Percentiles rank a stretch among this genome's conserved stretches.
These are phyloP conservation scores for Dendropsophus ebraccatus DNA, from an alignment of 2,113 vertebrate species.

Conservation along the genomic window DNA sequence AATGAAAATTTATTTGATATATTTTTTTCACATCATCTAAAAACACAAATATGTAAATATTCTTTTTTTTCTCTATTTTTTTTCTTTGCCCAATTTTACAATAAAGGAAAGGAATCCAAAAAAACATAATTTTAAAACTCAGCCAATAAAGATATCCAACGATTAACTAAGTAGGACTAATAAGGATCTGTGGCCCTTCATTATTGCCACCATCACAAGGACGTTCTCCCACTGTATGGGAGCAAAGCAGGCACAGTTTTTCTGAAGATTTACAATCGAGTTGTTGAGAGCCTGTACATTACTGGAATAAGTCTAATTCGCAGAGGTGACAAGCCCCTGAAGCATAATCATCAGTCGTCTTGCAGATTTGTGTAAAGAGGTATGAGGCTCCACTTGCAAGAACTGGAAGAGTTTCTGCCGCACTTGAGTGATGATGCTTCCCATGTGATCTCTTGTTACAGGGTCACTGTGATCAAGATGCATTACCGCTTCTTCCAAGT, in stretches of 20 bases:
- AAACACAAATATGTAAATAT: slow-evolving; percentile 16
- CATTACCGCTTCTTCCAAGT: slow-evolving; percentile 96
- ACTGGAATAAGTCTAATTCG: slow-evolving; percentile 70
- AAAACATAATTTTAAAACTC: slow-evolving; percentile 9
- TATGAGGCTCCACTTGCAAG: slow-evolving; percentile 90
- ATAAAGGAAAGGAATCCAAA: background rate
- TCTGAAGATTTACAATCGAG: background rate
- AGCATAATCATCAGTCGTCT: slow-evolving; percentile 96
- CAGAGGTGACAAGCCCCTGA: slow-evolving; percentile 86
- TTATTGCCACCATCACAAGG: background rate
- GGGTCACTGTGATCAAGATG: slow-evolving; percentile 94
- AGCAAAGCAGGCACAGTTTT: background rate
- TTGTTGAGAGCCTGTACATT: background rate
- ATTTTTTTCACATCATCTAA: background rate
- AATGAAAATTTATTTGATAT: slow-evolving; percentile 7
- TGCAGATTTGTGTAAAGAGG: slow-evolving; percentile 82
- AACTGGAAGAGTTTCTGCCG: slow-evolving; percentile 92
- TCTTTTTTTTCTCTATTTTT: slow-evolving; percentile 3
- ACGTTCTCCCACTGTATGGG: background rate
- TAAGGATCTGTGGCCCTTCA: background rate
- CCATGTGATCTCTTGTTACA: slow-evolving; percentile 95
- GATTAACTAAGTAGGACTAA: background rate
- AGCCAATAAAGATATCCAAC: slow-evolving; percentile 18
- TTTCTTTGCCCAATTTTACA: background rate
- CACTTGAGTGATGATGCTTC: slow-evolving; percentile 89